A percentile compares a stretch with the other conserved stretches of the same genome.
These are phyloP conservation scores for mouse (Mus musculus) DNA, from an alignment of 2,113 vertebrate genomes.

Conservation along the genomic window DNA sequence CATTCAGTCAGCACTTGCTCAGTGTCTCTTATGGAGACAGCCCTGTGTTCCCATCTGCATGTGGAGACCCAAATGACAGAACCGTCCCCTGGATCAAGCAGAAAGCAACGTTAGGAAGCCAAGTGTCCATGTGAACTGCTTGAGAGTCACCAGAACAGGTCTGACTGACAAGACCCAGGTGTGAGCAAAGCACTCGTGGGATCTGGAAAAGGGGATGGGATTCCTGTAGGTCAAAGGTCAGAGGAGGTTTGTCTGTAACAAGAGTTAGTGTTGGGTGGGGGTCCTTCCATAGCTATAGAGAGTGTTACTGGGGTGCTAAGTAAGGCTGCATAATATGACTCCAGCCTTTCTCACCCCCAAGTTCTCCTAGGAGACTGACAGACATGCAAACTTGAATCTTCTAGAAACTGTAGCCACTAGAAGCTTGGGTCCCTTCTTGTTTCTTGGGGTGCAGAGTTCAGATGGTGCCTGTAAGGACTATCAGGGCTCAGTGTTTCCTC, in stretches of 20 bases:
- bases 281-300: background rate
- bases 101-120: background rate
- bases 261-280: too few species aligned
- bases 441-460: background rate
- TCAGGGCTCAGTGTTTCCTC: background rate
- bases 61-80: background rate
- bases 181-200: background rate
- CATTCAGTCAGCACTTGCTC: background rate
- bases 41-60: background rate
- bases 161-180: background rate
- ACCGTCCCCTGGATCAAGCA: background rate
- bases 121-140: fast-evolving
- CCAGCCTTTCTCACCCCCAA: background rate
- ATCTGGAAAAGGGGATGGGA: background rate
- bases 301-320: background rate
- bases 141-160: fast-evolving
- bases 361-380: background rate
- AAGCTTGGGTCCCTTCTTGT: conserved; percentile 31
- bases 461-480: fast-evolving
- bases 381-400: fast-evolving
- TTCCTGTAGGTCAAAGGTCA: background rate
- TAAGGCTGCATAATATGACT: background rate
- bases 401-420: background rate
- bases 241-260: background rate
- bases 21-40: background rate